Evolutionary conservation across 1,140 invertebrate species (phyloP).

Genomic region (Cecropterus lyciades): DNA sequence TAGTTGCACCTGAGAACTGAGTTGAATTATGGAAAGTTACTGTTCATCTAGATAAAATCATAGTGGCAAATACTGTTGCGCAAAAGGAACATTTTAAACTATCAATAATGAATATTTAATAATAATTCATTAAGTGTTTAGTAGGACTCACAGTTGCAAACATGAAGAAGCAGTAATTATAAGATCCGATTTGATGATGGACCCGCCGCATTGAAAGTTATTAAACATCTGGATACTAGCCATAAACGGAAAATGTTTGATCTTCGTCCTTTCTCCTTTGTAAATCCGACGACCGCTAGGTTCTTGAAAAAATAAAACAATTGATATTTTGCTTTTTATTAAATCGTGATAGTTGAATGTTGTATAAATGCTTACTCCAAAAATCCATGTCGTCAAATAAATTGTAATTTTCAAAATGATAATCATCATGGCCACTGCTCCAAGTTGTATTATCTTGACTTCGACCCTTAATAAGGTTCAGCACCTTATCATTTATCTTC

Average conservation of each 20-base stretch:
- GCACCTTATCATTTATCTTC: slow-evolving; percentile 50
- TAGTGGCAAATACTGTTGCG: no score
- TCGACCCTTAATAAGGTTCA: slow-evolving; percentile 42
- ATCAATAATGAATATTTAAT: no score
- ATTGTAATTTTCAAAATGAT: slow-evolving; percentile 29
- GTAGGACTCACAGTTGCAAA: slow-evolving; percentile 57
- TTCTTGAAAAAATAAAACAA: slow-evolving; percentile 38
- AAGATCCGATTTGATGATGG: slow-evolving; percentile 60
- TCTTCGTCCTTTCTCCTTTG: slow-evolving; percentile 54
- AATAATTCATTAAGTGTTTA: no score
- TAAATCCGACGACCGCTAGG: slow-evolving; percentile 60
- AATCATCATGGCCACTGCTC: slow-evolving; percentile 6
- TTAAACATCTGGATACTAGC: slow-evolving; percentile 68
- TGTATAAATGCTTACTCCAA: slow-evolving; percentile 54
- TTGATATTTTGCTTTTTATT: neutral
- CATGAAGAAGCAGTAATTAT: slow-evolving; percentile 64
- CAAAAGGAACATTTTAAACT: neutral
- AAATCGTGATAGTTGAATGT: no score
- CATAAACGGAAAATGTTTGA: slow-evolving; percentile 70
- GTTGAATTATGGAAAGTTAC: no score
- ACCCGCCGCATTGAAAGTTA: slow-evolving; percentile 67
- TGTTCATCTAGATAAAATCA: no score
- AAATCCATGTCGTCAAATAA: slow-evolving; percentile 46
- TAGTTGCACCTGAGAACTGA: no score
- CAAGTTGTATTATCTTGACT: slow-evolving; percentile 12